Conservation (phyloP, 2,797 vertebrate genomes). For the Micropoecilia bifurca region DNA sequence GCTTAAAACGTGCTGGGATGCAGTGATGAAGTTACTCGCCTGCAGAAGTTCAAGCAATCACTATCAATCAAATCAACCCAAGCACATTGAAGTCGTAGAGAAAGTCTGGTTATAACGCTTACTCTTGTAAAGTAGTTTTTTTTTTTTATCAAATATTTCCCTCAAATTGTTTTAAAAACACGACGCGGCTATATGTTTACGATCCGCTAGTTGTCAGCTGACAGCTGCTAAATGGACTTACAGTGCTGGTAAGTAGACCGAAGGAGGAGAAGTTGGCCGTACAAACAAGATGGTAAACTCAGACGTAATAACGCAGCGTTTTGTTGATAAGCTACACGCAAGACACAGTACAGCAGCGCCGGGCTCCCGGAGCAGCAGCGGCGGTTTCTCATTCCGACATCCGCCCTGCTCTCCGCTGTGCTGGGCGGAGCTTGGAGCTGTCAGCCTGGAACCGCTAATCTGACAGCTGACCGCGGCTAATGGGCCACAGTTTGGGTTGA, state of each 20-base stretch:
- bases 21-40: slow-evolving; percentile 15
- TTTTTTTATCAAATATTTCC: background rate
- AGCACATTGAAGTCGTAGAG: background rate
- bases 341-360: background rate
- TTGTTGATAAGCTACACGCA: background rate
- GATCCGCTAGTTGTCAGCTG: background rate
- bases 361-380: slow-evolving; percentile 15
- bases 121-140: background rate
- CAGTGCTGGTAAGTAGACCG: slow-evolving; percentile 1
- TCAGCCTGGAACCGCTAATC: slow-evolving; percentile 34
- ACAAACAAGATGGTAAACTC: slow-evolving; percentile 6
- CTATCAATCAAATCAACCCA: background rate
- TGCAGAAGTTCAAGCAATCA: slow-evolving; percentile 13
- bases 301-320: accelerated
- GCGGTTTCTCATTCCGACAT: slow-evolving; percentile 41
- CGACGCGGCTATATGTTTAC: background rate
- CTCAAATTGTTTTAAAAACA: background rate
- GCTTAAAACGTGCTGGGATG: background rate
- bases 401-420: slow-evolving; percentile 47
- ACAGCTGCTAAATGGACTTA: background rate
- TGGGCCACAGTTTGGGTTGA: background rate
- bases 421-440: slow-evolving; percentile 62
- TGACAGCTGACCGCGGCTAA: background rate
- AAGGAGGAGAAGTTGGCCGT: too few species aligned
- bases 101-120: background rate